Percentiles rank a stretch among this genome's conserved stretches.
These are phyloP conservation scores for Heliornis fulica DNA, from an alignment of 2,113 vertebrate species.

Conservation along the genomic window DNA sequence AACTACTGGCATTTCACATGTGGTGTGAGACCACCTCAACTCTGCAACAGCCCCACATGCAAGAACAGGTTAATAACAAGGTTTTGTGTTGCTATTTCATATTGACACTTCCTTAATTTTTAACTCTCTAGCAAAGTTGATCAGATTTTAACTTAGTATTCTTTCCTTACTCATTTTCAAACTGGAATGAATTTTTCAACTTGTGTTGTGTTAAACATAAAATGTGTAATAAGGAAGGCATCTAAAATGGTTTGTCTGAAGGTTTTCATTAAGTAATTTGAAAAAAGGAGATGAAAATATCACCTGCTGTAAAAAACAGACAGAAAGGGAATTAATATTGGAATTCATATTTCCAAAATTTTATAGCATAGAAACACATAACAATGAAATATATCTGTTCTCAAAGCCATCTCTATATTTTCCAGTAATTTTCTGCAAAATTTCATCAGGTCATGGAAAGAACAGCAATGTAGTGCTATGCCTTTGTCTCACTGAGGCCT, in stretches of 20 bases:
- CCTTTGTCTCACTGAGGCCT: background rate
- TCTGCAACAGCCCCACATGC: background rate
- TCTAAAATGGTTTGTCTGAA: background rate
- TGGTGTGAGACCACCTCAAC: rapidly evolving
- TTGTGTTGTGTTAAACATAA: background rate
- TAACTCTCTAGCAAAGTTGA: background rate
- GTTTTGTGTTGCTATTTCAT: background rate
- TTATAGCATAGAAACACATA: background rate
- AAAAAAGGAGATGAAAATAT: background rate
- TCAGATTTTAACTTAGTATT: background rate
- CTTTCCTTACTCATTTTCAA: background rate
- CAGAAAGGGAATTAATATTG: background rate
- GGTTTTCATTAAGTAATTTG: background rate
- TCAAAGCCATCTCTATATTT: background rate
- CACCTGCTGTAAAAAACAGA: background rate
- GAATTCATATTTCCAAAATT: background rate
- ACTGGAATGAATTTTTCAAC: background rate
- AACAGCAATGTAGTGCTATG: background rate
- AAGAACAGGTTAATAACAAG: background rate
- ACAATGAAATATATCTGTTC: background rate
- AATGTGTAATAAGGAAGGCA: background rate
- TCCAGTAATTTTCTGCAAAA: background rate
- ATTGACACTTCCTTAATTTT: background rate
- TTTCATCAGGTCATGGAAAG: background rate
- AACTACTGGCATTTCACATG: background rate